Evolutionary conservation across 2,888 invertebrate species (phyloP).

Genomic region (Leistus spinibarbis): DNA sequence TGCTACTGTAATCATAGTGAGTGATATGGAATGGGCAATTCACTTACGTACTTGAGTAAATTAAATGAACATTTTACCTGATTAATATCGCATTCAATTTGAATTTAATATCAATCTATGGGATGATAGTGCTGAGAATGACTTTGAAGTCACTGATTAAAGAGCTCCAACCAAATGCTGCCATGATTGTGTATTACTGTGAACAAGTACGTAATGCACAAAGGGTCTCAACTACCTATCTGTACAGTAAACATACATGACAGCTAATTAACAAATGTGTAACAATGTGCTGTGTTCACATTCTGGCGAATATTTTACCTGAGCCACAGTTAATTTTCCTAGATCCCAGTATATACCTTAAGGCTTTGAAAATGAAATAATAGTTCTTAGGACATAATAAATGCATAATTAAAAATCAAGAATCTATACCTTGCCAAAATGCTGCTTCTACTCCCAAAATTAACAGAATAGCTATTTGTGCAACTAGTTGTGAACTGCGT

Average conservation of each 20-base stretch:
- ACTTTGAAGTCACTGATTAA: constrained; percentile 32
- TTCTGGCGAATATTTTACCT: not conserved
- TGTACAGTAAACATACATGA: constrained; percentile 13
- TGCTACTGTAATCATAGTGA: no score
- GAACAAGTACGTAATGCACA: not conserved
- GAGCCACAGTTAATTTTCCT: no score
- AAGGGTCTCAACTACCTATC: not conserved
- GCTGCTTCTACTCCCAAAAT: no score
- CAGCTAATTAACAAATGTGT: constrained; percentile 32
- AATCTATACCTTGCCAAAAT: no score
- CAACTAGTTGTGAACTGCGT: no score
- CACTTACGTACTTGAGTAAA: not conserved
- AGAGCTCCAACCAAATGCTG: constrained; percentile 8
- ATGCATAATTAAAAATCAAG: no score
- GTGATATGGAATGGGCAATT: not conserved
- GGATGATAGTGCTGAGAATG: not conserved
- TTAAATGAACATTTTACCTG: constrained; percentile 19
- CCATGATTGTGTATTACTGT: not conserved
- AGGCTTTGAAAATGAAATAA: no score
- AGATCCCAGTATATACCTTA: no score
- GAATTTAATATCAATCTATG: constrained; percentile 31
- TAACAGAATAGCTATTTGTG: no score
- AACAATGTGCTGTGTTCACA: constrained; percentile 1
- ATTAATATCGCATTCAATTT: constrained; percentile 29
- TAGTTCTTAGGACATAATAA: no score